A percentile compares a stretch with the other conserved stretches of the same genome.
Conservation (phyloP, 2,888 invertebrate species). For the Polydrusus pterygomalis region DNA sequence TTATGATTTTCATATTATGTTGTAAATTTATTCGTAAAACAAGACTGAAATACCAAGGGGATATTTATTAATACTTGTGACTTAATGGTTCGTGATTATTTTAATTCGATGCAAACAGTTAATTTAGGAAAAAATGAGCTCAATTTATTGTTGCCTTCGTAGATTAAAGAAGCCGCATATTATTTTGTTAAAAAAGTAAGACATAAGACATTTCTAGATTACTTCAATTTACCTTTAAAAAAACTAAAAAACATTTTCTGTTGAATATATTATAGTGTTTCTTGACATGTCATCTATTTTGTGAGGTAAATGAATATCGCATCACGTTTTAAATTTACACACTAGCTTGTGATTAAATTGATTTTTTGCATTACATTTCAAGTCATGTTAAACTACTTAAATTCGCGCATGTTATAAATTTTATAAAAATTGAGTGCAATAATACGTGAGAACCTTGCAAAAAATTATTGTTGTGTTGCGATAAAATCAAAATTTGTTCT, state of each 20-base stretch:
- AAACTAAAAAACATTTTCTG: too few relatives aligned
- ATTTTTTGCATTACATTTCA: constrained; percentile 1
- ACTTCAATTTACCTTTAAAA: too few relatives aligned
- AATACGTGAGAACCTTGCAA: constrained; percentile 23
- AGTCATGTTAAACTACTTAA: constrained; percentile 2
- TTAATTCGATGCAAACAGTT: not conserved
- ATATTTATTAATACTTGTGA: constrained; percentile 3
- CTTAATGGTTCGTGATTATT: constrained; percentile 6
- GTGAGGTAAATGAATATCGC: too few relatives aligned
- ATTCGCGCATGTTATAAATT: constrained; percentile 7
- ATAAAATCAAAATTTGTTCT: constrained; percentile 30
- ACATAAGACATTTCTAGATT: too few relatives aligned
- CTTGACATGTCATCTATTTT: too few relatives aligned
- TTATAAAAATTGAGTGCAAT: not conserved
- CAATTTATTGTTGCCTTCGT: too few relatives aligned
- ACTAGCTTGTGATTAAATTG: not conserved
- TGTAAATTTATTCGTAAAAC: not conserved
- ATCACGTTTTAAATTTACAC: not conserved
- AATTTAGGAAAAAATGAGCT: too few relatives aligned
- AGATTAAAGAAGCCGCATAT: too few relatives aligned
- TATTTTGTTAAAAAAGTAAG: too few relatives aligned
- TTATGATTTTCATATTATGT: constrained; percentile 20
- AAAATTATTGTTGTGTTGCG: constrained; percentile 8
- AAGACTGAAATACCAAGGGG: constrained; percentile 3
- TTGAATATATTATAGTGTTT: too few relatives aligned